These are phyloP conservation scores for Drosophila pachea DNA, from an alignment of 1,140 invertebrate species.

Conservation along the genomic window DNA sequence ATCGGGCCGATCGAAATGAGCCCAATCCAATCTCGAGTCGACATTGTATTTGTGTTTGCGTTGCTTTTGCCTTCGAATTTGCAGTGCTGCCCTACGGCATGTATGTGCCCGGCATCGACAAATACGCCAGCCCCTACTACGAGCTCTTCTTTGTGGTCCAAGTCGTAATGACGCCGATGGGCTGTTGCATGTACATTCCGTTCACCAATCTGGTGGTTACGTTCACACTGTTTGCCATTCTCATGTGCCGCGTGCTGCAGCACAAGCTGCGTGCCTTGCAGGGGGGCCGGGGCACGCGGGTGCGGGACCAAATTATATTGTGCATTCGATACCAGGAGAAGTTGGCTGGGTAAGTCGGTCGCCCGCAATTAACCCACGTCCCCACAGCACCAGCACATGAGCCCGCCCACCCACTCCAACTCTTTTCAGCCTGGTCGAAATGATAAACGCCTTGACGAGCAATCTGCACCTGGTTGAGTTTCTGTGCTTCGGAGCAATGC, in stretches of 20 bases:
- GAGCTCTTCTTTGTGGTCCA: constrained; percentile 69
- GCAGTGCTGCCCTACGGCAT: constrained; percentile 72
- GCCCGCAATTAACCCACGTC: not conserved
- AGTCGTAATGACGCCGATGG: constrained; percentile 70
- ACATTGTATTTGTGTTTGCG: not conserved
- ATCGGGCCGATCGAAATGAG: not conserved
- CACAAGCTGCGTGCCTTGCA: constrained; percentile 53
- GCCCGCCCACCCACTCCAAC: not conserved
- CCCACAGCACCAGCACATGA: not conserved
- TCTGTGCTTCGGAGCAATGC: constrained; percentile 67
- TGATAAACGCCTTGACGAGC: constrained; percentile 60
- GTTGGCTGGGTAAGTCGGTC: constrained; percentile 44
- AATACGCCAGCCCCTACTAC: constrained; percentile 65
- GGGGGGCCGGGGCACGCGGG: constrained; percentile 23
- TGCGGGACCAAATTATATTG: constrained; percentile 48
- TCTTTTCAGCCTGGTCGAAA: constrained; percentile 48
- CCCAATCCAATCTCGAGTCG: too few relatives aligned
- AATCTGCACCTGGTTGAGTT: constrained; percentile 68
- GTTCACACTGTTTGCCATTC: constrained; percentile 67
- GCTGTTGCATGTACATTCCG: constrained; percentile 75
- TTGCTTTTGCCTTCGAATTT: not conserved
- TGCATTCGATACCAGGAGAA: constrained; percentile 68
- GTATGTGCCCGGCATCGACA: constrained; percentile 63
- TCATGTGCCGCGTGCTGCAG: constrained; percentile 66
- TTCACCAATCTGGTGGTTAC: constrained; percentile 70